A percentile compares a stretch with the other conserved stretches of the same genome.
phyloP scores from a whole-genome alignment of 35 echinoderm and acorn worm species.

The Patiria miniata region DNA sequence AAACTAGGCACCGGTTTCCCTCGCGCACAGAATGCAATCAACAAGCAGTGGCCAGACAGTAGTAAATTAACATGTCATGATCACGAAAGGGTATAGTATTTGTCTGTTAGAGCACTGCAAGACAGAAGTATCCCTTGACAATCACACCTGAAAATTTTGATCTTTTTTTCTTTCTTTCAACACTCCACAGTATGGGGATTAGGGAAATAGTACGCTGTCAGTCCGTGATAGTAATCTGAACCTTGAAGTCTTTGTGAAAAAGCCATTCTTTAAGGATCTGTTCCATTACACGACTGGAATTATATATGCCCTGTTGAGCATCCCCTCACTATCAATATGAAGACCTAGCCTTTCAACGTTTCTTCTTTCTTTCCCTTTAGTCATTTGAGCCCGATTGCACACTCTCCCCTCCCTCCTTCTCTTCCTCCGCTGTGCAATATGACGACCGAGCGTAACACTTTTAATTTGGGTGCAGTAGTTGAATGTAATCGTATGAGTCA shows the following conservation, averaged over 20 bases:
- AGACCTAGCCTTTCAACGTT: background rate
- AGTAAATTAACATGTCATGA: no score
- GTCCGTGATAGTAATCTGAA: background rate
- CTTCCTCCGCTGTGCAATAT: background rate
- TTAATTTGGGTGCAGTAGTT: constrained; percentile 25
- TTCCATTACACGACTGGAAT: constrained; percentile 2
- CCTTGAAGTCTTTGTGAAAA: background rate
- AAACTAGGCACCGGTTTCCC: no score
- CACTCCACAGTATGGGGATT: background rate
- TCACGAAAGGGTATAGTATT: no score
- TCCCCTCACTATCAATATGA: background rate
- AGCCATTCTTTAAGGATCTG: background rate
- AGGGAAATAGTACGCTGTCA: background rate
- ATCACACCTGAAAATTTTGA: background rate
- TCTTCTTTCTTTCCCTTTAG: background rate
- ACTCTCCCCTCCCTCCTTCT: no score
- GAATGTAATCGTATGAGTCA: constrained; percentile 14
- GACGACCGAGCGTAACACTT: constrained; percentile 15
- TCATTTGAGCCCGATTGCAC: background rate
- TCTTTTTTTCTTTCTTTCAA: background rate
- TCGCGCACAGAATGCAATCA: no score
- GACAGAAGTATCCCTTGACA: background rate
- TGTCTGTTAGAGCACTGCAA: background rate
- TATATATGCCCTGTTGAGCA: constrained; percentile 27
- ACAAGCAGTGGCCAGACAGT: no score